These are phyloP conservation scores for Stegana nigrithorax DNA, from an alignment of 2,888 invertebrate species.

Conservation along the genomic window DNA sequence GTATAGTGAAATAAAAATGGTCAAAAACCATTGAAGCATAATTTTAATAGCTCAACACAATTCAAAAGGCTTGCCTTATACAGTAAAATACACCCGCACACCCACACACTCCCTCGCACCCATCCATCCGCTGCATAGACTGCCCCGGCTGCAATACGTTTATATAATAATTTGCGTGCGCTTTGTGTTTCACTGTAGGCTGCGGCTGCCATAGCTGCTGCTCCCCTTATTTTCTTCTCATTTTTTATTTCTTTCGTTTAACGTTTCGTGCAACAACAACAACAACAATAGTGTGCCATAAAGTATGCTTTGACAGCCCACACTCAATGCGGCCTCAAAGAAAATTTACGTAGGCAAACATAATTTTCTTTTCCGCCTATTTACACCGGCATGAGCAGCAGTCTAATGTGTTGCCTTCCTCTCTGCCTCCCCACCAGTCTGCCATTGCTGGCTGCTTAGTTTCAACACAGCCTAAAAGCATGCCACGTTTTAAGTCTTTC, in stretches of 20 bases:
- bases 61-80: not conserved
- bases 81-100: too few relatives aligned
- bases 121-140: too few relatives aligned
- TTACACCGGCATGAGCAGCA: conserved; percentile 39
- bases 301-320: too few relatives aligned
- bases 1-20: conserved; percentile 42
- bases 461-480: conserved; percentile 28
- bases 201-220: too few relatives aligned
- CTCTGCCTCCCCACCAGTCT: not conserved
- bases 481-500: not conserved
- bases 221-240: too few relatives aligned
- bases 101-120: too few relatives aligned
- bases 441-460: not conserved
- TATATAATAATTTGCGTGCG: conserved; percentile 53
- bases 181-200: too few relatives aligned
- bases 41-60: conserved; percentile 45
- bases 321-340: not conserved
- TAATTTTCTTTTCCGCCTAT: conserved; percentile 61
- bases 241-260: too few relatives aligned
- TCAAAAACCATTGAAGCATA: conserved; percentile 56
- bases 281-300: conserved; percentile 39
- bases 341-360: conserved; percentile 43
- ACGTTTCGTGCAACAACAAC: conserved; percentile 10
- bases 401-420: not conserved
- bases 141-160: conserved; percentile 46